Evolutionary conservation across 2,113 vertebrate genomes (phyloP).

Genomic region (Okapia johnstoni): DNA sequence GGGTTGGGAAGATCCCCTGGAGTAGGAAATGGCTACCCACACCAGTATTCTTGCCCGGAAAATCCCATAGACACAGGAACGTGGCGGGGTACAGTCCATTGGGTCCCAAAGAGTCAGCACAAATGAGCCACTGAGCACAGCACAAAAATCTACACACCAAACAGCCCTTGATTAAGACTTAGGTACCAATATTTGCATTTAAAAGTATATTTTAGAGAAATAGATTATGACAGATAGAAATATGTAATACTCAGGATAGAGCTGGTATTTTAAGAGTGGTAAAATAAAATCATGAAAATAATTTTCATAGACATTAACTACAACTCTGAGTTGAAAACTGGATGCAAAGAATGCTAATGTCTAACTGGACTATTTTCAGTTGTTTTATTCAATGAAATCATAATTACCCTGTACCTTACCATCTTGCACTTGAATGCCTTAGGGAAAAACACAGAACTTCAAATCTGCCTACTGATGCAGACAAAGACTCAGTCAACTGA

Average conservation of each 20-base stretch:
- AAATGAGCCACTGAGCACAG: background rate
- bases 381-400: background rate
- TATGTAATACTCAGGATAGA: background rate
- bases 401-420: background rate
- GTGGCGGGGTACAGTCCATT: background rate
- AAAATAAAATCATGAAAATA: background rate
- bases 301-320: conserved; percentile 1
- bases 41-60: background rate
- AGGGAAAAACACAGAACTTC: background rate
- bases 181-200: background rate
- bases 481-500: background rate
- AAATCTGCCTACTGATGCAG: background rate
- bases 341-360: background rate
- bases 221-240: background rate
- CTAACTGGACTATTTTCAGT: background rate
- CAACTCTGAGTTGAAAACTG: background rate
- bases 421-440: background rate
- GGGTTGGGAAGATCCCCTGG: background rate
- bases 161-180: background rate
- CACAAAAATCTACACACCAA: background rate
- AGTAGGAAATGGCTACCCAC: background rate
- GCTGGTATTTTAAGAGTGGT: background rate
- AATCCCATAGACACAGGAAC: background rate
- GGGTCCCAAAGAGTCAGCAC: background rate
- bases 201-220: background rate